Base-by-base conservation (phyloP, 2,797 vertebrate genomes). In the Sebastolobus altivelis region DNA sequence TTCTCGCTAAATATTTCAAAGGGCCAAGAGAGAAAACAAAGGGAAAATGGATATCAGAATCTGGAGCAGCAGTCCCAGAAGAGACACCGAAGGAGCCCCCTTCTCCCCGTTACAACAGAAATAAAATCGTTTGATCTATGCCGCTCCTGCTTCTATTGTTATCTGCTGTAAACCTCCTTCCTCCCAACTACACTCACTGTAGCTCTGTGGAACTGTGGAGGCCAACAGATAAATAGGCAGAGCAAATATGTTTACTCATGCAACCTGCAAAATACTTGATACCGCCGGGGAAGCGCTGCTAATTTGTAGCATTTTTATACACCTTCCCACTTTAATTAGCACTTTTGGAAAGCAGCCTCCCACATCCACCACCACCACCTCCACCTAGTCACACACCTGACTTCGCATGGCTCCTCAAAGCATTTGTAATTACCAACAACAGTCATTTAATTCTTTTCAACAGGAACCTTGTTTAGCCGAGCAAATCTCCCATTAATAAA, bases 61-160 rank as follows among this genome's bases (percentile, higher is more conserved):
- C 85, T 95, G 79, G 93, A 95, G 90, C 94, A 94, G 86, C 8
- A 49, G 79, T 94, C 93, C 94, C 93, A 83, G 66, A 85, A 92
- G 94, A 93, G 79, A 76, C 83, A 65, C 80, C 40, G 35, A 84
- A 89, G 85, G 83, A 92, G 83, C 89, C 86, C 79, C 82, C 65
- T 90, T 92, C 80, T 92, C 89, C 86, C 83, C 67, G 88, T 93
- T 91, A 94, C 93, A 91, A 86, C 92, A 86, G 89, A 91, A 95
- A 94, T 88, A 93, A 91, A 93, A 91, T 74, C 46, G 84, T 95
- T 95, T 95, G 93, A 95, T 94, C 93, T 94, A 82, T 3, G 35
- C 63, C 37, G 59, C 90, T 92, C 85, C 78, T 58, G 78, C 60
- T 82, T 92, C 91, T 76, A 89, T 92, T 93, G 91, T 94, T 92